These are phyloP conservation scores for Tenebrosternarchus preto DNA, from an alignment of 2,113 vertebrate species.

Conservation along the genomic window DNA sequence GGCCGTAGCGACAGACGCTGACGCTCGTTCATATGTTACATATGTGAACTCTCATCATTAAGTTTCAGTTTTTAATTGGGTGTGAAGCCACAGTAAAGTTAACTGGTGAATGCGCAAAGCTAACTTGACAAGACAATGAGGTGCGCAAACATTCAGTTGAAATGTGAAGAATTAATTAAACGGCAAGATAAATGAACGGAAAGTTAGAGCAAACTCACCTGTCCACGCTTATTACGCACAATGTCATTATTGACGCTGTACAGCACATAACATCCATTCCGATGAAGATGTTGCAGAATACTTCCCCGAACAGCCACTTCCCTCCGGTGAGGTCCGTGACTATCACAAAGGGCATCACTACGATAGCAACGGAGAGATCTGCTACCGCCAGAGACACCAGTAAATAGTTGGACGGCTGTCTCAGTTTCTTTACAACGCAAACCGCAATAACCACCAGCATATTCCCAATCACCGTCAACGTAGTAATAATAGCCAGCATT, in stretches of 20 bases:
- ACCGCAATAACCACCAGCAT: constrained; percentile 80
- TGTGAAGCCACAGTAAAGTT: no score
- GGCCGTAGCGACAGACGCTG: no score
- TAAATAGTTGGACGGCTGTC: constrained; percentile 81
- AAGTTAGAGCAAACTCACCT: constrained; percentile 64
- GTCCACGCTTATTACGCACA: constrained; percentile 82
- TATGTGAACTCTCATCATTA: no score
- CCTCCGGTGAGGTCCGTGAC: constrained; percentile 81
- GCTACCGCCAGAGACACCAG: constrained; percentile 79
- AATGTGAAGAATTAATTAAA: no score
- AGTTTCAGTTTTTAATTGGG: no score
- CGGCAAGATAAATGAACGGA: no score
- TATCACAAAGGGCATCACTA: constrained; percentile 80
- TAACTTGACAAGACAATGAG: no score
- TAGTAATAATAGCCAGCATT: constrained; percentile 76
- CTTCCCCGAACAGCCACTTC: constrained; percentile 79
- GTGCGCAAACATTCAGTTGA: no score
- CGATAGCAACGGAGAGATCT: constrained; percentile 79
- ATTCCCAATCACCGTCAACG: constrained; percentile 80
- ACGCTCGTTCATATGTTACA: no score
- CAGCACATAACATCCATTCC: constrained; percentile 83
- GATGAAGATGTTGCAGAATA: constrained; percentile 82
- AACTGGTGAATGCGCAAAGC: no score
- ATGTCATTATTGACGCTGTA: constrained; percentile 81
- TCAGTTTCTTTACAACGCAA: constrained; percentile 79